Percentiles rank a stretch among this genome's conserved stretches.
These are phyloP conservation scores for Dermolepida albohirtum DNA, from an alignment of 2,888 invertebrate species.

Conservation along the genomic window DNA sequence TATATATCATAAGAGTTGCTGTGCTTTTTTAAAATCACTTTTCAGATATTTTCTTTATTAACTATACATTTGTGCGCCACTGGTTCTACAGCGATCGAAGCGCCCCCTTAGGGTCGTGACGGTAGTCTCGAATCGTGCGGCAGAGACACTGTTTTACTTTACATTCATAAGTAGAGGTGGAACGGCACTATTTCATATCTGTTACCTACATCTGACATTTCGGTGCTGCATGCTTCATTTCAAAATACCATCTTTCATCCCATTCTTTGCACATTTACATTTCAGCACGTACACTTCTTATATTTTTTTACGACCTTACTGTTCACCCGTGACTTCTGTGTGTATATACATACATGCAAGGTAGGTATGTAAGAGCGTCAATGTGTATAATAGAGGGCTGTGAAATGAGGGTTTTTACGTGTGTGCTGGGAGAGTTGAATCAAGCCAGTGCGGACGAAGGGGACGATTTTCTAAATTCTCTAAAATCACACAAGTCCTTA, in stretches of 20 bases:
- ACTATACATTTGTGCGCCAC: background rate
- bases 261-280: conserved; percentile 64
- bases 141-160: conserved; percentile 60
- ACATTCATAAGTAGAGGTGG: conserved; percentile 62
- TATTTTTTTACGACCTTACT: conserved; percentile 50
- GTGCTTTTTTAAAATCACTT: too few relatives aligned
- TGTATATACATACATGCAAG: conserved; percentile 40
- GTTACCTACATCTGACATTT: conserved; percentile 62
- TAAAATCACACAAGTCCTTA: conserved; percentile 1
- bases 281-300: conserved; percentile 55
- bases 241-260: conserved; percentile 64
- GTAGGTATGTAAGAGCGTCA: conserved; percentile 31
- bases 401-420: conserved; percentile 36
- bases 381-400: conserved; percentile 34
- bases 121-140: conserved; percentile 42
- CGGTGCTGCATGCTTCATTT: conserved; percentile 62
- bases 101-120: conserved; percentile 27
- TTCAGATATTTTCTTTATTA: too few relatives aligned
- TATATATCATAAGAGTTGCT: too few relatives aligned
- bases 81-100: conserved; percentile 22
- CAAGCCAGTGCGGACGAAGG: conserved; percentile 5
- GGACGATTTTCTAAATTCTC: conserved; percentile 13
- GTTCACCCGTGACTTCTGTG: conserved; percentile 43
- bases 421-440: conserved; percentile 13
- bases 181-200: conserved; percentile 63